Conservation (phyloP, 2,113 vertebrate species). For the Glaucidium brasilianum region DNA sequence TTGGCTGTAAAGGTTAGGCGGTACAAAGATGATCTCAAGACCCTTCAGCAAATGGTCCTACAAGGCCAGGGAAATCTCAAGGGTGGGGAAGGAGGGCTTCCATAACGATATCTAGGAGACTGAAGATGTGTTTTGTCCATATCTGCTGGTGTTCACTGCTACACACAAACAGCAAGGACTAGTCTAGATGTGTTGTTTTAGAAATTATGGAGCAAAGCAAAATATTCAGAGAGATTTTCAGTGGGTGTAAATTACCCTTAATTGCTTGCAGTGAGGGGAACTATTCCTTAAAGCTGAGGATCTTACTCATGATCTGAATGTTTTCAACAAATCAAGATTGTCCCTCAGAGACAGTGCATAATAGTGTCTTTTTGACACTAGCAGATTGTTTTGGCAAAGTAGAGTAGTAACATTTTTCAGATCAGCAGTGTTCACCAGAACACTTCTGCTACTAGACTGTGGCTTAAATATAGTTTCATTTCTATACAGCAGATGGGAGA, state of each 20-base stretch:
- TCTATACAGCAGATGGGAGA: background rate
- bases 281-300: constrained; percentile 29
- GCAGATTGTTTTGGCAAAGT: constrained; percentile 18
- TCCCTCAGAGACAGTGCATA: background rate
- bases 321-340: constrained; percentile 30
- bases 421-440: background rate
- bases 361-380: constrained; percentile 27
- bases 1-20: background rate
- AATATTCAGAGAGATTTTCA: constrained; percentile 56
- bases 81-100: background rate
- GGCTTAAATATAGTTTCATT: constrained; percentile 18
- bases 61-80: background rate
- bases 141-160: background rate
- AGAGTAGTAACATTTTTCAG: constrained; percentile 3
- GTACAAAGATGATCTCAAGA: background rate
- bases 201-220: constrained; percentile 12
- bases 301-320: constrained; percentile 25
- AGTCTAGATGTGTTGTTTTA: background rate
- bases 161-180: background rate
- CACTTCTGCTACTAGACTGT: background rate
- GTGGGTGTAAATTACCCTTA: constrained; percentile 60
- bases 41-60: background rate
- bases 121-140: background rate
- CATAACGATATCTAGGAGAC: background rate
- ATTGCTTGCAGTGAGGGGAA: constrained; percentile 16